Evolutionary conservation across 2,113 vertebrate genomes (phyloP).

Genomic region (Diphyllodes magnificus): DNA sequence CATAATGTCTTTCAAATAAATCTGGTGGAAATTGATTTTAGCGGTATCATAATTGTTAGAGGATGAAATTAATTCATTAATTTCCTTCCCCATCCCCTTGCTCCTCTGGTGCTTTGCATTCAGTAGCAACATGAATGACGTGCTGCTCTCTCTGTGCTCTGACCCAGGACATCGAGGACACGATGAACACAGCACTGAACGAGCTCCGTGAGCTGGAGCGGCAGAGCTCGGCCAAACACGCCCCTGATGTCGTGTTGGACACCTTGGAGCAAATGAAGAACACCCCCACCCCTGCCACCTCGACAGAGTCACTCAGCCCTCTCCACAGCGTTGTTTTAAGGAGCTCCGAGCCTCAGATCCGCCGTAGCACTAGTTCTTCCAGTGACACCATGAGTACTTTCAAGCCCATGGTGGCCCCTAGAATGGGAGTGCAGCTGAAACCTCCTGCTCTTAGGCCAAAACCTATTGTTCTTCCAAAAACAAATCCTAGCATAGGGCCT

Average conservation of each 20-base stretch:
- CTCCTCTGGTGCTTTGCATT: background rate
- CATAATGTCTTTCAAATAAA: background rate
- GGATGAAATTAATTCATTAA: background rate
- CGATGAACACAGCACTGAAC: conserved; percentile 95
- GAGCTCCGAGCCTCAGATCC: conserved; percentile 83
- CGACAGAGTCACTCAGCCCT: conserved; percentile 86
- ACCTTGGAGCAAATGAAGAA: conserved; percentile 91
- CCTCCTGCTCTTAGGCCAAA: conserved; percentile 94
- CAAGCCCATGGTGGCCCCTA: conserved; percentile 88
- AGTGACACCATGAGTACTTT: conserved; percentile 95
- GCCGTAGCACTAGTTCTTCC: conserved; percentile 90
- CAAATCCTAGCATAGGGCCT: conserved; percentile 80
- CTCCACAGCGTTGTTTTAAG: conserved; percentile 80
- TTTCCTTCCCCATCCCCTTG: background rate
- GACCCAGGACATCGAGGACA: conserved; percentile 94
- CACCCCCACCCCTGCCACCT: conserved; percentile 73
- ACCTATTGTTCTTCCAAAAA: conserved; percentile 91
- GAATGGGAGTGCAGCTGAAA: conserved; percentile 96
- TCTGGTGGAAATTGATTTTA: background rate
- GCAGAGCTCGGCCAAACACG: conserved; percentile 92
- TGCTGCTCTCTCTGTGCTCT: background rate
- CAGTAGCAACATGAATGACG: background rate
- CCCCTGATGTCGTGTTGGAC: conserved; percentile 95
- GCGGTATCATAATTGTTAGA: background rate
- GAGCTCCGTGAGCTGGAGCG: conserved; percentile 95